Evolutionary conservation across 1,140 invertebrate species (phyloP), one percentile per base, ranked within the genome.

Genomic region (Zelostemma sp.): DNA sequence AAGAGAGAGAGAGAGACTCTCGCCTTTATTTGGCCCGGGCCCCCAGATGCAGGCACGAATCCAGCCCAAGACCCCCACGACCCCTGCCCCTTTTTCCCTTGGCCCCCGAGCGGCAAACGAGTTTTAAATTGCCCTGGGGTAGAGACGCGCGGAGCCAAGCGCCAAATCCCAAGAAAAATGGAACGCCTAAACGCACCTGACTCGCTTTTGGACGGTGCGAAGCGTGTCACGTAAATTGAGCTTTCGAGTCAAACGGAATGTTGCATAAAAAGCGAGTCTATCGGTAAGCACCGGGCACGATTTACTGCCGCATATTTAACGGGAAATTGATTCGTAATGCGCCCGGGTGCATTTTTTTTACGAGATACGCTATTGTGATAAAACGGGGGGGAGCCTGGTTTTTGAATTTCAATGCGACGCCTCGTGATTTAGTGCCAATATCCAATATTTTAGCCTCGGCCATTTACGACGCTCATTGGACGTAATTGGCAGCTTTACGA

Each of bases 41-140:
- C 21, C 57, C 76, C 76, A 77, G 74, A 77, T 79, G 74, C 77
- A 67, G 54, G 11, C 74, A 76, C 76, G 72, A 76, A 77, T 67
- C 63, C 57, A 47, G 40, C 12, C 6, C 40, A 60, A 62, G 69
- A 63, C 43, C 50, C 51, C 55, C 53, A 63, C 56, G 64, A 46
- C 14, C 35, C 57, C 50, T 54, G 56, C 57, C 40, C 60, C 17
- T 2, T 40, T 43, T 49, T 28, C 38, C 14, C 45, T n/a, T n/a
- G 40, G 60, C 47, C 38, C 65, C 55, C 76, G 49, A 28, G 57
- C 56, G 45, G 63, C 65, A 80, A 80, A 79, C 79, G 76, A 79
- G 77, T 79, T 80, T 79, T 77, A 79, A 80, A 79, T 80, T 79
- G 73, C 77, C 61, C 59, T 48, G 56, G 28, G 28, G 35, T 59